These are phyloP conservation scores for Physocephala rufipes DNA, from an alignment of 2,888 invertebrate species.

Conservation along the genomic window DNA sequence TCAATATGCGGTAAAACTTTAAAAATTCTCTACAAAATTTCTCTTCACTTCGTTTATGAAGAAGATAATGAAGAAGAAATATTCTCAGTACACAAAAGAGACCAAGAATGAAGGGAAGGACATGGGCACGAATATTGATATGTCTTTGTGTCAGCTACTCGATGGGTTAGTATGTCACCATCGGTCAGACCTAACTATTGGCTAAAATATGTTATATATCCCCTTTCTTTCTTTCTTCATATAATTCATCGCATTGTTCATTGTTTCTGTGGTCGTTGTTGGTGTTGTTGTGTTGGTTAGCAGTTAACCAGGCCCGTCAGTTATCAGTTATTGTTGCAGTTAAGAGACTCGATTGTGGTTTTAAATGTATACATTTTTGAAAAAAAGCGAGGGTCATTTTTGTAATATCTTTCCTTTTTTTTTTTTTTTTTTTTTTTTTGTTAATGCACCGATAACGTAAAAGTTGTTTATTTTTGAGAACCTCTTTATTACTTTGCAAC, in stretches of 20 bases:
- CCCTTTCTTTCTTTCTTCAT: too few relatives aligned
- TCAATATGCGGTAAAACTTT: too few relatives aligned
- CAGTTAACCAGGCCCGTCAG: neutral
- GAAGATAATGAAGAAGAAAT: too few relatives aligned
- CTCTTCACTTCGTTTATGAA: too few relatives aligned
- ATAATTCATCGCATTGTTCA: neutral
- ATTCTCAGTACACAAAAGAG: too few relatives aligned
- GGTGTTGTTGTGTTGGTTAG: neutral
- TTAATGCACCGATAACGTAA: neutral
- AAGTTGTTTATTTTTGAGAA: neutral
- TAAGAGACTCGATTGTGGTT: constrained; percentile 32
- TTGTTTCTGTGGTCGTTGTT: constrained; percentile 8
- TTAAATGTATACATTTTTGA: constrained; percentile 5
- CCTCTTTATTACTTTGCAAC: neutral
- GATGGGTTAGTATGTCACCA: constrained; percentile 49
- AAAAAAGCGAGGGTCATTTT: too few relatives aligned
- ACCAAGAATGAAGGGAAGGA: constrained; percentile 5
- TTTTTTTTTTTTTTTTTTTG: constrained; percentile 13
- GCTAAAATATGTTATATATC: neutral
- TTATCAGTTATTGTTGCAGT: constrained; percentile 20
- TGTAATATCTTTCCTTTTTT: too few relatives aligned
- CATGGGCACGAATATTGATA: too few relatives aligned
- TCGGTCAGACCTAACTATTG: too few relatives aligned
- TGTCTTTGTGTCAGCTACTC: neutral
- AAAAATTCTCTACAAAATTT: too few relatives aligned